A percentile compares a stretch with the other conserved stretches of the same genome.
These are phyloP conservation scores for Formica aserva DNA, from an alignment of 2,888 invertebrate genomes.

Conservation along the genomic window DNA sequence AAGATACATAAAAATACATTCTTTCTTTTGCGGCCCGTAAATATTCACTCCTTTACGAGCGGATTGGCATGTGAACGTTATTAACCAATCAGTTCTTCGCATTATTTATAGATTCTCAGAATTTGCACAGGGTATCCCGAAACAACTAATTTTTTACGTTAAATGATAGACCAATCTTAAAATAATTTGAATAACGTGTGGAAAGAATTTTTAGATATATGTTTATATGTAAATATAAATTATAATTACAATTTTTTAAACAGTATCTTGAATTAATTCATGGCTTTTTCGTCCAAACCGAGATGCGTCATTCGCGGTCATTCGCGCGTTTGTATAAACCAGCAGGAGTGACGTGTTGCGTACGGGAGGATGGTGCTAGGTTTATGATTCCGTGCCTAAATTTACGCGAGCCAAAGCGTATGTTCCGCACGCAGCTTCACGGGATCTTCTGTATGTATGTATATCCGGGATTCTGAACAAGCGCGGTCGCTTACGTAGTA, in stretches of 20 bases:
- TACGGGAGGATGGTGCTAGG: conserved; percentile 10
- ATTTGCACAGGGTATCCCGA: background rate
- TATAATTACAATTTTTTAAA: background rate
- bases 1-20: conserved; percentile 1
- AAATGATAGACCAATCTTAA: background rate
- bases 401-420: conserved; percentile 65
- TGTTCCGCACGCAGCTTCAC: conserved; percentile 59
- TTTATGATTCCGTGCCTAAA: conserved; percentile 68
- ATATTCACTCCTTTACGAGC: background rate
- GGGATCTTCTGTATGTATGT: conserved; percentile 50
- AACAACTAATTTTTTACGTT: background rate
- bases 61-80: background rate
- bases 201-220: background rate
- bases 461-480: conserved; percentile 71
- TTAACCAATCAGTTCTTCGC: background rate
- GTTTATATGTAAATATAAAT: background rate
- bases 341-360: conserved; percentile 2
- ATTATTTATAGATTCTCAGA: background rate
- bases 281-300: background rate
- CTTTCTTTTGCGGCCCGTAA: background rate
- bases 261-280: background rate
- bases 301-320: background rate
- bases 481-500: conserved; percentile 57
- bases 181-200: background rate
- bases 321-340: background rate